Evolutionary conservation across 2,888 invertebrate genomes (phyloP).

Genomic region (Andrena bicolor): DNA sequence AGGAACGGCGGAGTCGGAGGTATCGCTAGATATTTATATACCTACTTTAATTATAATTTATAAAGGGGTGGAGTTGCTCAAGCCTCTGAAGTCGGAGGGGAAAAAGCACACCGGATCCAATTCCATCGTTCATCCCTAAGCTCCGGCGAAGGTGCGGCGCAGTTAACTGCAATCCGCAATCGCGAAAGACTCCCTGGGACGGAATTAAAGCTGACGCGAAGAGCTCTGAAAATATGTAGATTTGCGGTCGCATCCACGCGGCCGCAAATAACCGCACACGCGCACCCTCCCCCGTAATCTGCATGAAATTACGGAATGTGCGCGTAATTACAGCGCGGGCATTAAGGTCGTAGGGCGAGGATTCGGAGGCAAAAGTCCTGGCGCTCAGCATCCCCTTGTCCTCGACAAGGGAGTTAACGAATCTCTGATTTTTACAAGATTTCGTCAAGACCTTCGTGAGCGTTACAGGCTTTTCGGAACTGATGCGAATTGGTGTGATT

Average conservation of each 20-base stretch:
- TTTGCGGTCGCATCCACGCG: neutral
- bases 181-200: conserved; percentile 35
- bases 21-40: too few species aligned
- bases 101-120: neutral
- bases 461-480: too few species aligned
- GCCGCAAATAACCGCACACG: conserved; percentile 42
- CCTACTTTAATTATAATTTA: too few species aligned
- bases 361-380: neutral
- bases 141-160: neutral
- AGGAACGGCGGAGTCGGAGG: too few species aligned
- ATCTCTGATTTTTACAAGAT: neutral
- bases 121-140: neutral
- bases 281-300: conserved; percentile 45
- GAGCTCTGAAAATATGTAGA: conserved; percentile 47
- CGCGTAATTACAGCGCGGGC: conserved; percentile 54
- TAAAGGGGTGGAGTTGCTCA: neutral
- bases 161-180: conserved; percentile 40
- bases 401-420: neutral
- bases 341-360: conserved; percentile 25
- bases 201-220: conserved; percentile 52
- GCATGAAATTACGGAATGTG: conserved; percentile 63
- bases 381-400: neutral
- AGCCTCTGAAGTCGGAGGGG: neutral
- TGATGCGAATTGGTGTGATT: too few species aligned
- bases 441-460: neutral